Base-by-base conservation (phyloP, 2,797 vertebrate species). In the Ptychadena robeensis region DNA sequence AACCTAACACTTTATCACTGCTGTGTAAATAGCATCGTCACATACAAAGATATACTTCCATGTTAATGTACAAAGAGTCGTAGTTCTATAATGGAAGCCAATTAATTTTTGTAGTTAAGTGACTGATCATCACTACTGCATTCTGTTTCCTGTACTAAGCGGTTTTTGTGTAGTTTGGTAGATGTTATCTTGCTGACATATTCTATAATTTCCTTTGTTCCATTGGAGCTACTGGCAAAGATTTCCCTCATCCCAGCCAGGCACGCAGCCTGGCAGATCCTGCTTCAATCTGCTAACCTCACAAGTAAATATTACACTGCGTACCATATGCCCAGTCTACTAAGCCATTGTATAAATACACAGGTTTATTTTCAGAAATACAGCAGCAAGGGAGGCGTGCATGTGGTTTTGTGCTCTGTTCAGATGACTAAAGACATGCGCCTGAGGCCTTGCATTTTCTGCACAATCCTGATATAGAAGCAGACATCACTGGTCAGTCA, bases 391-490 rank as follows among this genome's bases (percentile, higher is more conserved):
- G 53, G 28, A 3, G 34, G 30, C 10, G 6, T 28, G 28, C 30
- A 4, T 30, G 22, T 27, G 9, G 15, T 34, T 15, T 66, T 66
- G 64, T 9, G 15, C 15, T 27, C 15, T 9, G 28, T n/a, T 31
- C 22, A 65, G 9, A 7, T 25, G 30, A 31, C 63, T 18, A 32
- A 30, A 8, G 38, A 12, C 28, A 31, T 22, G 61, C 28, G 28
- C 57, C 27, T 44, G 4, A 31, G 15, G 64, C 31, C 34, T n/a
- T 35, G 18, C 11, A 25, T n/a, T 73, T 22, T 59, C 11, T 82
- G 66, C 48, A 32, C 40, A 32, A 28, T 66, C 63, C 59, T 18
- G 3, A 59, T 79, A 67, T 73, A 79, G 82, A 28, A 67, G 18
- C 32, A 57, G 48, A 86, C 30, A 37, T 81, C 32, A 18, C 75